Evolutionary conservation across 1,140 invertebrate species (phyloP).

Genomic region (Drosophila novamexicana): DNA sequence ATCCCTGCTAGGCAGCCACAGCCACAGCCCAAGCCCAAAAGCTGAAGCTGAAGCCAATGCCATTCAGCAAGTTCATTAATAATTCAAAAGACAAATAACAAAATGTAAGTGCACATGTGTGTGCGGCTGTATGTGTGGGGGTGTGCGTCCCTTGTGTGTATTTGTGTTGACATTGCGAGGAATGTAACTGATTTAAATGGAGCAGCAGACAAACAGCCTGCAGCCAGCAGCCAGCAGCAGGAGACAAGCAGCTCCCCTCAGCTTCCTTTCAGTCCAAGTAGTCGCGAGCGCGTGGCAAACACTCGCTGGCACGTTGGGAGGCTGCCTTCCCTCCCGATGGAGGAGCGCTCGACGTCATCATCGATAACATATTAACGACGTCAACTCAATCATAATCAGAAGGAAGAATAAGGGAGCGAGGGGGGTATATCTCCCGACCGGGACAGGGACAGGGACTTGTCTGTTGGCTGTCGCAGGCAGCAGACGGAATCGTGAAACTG

Average conservation of each 20-base stretch:
- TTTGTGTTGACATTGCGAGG: slow-evolving; percentile 44
- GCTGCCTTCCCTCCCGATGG: background rate
- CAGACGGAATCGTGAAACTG: background rate
- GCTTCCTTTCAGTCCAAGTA: background rate
- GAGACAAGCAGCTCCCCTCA: background rate
- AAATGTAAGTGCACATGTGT: slow-evolving; percentile 29
- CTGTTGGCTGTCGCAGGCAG: slow-evolving; percentile 11
- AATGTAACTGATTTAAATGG: slow-evolving; percentile 76
- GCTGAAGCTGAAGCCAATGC: slow-evolving; percentile 6
- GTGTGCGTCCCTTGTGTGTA: slow-evolving; percentile 33
- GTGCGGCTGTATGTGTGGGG: slow-evolving; percentile 2
- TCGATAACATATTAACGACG: slow-evolving; percentile 73
- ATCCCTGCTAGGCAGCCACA: slow-evolving; percentile 1
- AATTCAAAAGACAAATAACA: slow-evolving; percentile 69
- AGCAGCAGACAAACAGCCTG: slow-evolving; percentile 59
- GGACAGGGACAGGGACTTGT: background rate
- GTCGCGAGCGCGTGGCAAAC: slow-evolving; percentile 21
- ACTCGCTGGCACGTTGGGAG: background rate
- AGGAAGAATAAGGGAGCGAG: slow-evolving; percentile 6
- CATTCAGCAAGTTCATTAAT: slow-evolving; percentile 64
- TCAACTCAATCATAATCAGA: slow-evolving; percentile 75
- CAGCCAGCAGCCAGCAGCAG: slow-evolving; percentile 28
- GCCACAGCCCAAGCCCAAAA: background rate
- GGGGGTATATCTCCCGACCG: background rate
- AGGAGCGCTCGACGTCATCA: slow-evolving; percentile 23